Evolutionary conservation across 2,797 vertebrate species (phyloP).

Genomic region (Spea hammondii): DNA sequence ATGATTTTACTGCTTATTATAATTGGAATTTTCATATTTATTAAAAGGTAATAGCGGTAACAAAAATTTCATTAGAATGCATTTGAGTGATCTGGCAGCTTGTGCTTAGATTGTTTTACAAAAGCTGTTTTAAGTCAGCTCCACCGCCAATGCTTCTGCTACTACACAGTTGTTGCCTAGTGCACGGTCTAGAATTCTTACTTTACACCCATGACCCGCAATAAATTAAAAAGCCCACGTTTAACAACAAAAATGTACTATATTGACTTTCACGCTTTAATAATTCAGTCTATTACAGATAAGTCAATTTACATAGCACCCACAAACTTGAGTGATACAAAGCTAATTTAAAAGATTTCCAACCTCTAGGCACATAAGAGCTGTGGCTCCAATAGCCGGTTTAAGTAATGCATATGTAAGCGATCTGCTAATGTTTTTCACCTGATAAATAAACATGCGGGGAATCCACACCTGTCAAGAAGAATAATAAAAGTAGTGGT

Average conservation of each 20-base stretch:
- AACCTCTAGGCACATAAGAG: neutral
- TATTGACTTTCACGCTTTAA: neutral
- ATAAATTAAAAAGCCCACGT: neutral
- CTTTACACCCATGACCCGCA: neutral
- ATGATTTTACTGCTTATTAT: too few relatives aligned
- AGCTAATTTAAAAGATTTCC: neutral
- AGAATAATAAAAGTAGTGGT: constrained; percentile 1
- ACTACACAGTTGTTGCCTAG: neutral
- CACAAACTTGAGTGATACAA: neutral
- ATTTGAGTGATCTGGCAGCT: too few relatives aligned
- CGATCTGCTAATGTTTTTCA: neutral
- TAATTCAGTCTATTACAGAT: neutral
- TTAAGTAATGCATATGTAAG: neutral
- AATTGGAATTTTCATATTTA: too few relatives aligned
- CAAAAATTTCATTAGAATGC: too few relatives aligned
- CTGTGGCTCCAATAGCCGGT: neutral
- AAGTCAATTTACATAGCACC: constrained; percentile 2
- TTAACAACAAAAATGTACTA: neutral
- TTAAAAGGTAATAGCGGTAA: too few relatives aligned
- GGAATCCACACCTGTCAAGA: constrained; percentile 5
- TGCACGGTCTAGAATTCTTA: neutral
- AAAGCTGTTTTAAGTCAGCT: too few relatives aligned
- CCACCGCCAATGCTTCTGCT: too few relatives aligned
- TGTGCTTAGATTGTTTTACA: too few relatives aligned
- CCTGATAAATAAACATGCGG: constrained; percentile 1